Base-by-base conservation (phyloP, 2,113 vertebrate species). In the Scalopus aquaticus region DNA sequence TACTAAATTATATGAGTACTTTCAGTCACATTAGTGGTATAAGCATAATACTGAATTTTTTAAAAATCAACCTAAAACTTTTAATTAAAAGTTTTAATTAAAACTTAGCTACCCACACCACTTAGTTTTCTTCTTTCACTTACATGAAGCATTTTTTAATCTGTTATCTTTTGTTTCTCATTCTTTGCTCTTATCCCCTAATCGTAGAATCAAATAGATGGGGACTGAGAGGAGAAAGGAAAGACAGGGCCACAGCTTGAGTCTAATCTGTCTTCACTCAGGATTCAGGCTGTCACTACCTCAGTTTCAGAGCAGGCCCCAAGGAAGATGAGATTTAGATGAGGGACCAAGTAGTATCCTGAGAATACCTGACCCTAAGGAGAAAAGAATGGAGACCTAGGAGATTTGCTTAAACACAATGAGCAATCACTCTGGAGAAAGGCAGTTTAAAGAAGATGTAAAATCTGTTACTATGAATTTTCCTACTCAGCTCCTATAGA, bases 1-100 rank as follows among this genome's bases (percentile, higher is more conserved):
- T 60, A 56, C 58, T 80, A 79, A 87, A 58, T 93, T 83, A 15
- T 37, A 64, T 37, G 60, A 91, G 5, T 82, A 87, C 58, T 93
- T 79, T 86, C 20, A 73, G n/a, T 76, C 70, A 69, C 44, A 51
- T 22, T 88, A 35, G 12, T 93, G 80, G 26, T 56, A 72, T 81
- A 73, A 77, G 46, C 24, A 60, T 44, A 32, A 78, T 20, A 44
- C 13, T n/a, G 49, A 91, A 82, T 64, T 80, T 51, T 69, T 91
- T 70, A 24, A 17, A 88, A 74, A 54, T 44, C 22, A 37, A 54
- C 30, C 87, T 78, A 67, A 44, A 42, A 54, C 15, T 44, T 86
- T 35, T 80, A 69, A 49, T 90, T 65, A 62, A 80, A 9, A n/a
- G n/a, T n/a, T n/a, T n/a, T n/a, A n/a, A n/a, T n/a, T n/a, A n/a